A percentile compares a stretch with the other conserved stretches of the same genome.
These are phyloP conservation scores for Microcebus lehilahytsara DNA, from an alignment of 2,113 vertebrate species.

Conservation along the genomic window DNA sequence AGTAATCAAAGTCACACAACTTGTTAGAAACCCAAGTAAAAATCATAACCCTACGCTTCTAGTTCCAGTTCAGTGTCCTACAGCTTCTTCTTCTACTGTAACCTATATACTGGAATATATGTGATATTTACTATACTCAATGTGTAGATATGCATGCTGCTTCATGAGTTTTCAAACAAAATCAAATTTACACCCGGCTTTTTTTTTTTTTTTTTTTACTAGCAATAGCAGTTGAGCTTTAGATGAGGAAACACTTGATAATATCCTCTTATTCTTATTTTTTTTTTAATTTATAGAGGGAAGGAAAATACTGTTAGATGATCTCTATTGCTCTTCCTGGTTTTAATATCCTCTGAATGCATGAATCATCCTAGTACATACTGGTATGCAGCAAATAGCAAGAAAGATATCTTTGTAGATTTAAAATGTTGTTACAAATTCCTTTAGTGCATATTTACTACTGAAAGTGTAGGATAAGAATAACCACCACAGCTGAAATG, in stretches of 20 bases:
- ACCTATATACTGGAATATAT: not conserved
- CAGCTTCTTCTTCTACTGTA: not conserved
- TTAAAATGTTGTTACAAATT: conserved; percentile 33
- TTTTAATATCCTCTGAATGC: conserved; percentile 8
- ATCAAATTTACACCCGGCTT: not conserved
- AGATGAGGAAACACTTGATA: not conserved
- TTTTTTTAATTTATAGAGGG: not conserved
- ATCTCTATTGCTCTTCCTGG: not conserved
- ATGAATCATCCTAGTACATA: not conserved
- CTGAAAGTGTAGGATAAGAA: not conserved
- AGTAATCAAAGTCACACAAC: not conserved
- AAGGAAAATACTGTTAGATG: not conserved
- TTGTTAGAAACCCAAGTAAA: conserved; percentile 16
- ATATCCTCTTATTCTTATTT: not conserved
- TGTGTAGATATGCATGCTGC: not conserved
- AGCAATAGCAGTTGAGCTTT: not conserved
- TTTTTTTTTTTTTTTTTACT: not conserved
- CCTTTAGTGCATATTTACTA: not conserved
- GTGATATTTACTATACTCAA: not conserved
- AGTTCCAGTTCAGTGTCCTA: not conserved
- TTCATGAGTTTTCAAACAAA: not conserved
- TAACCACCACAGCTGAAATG: not conserved
- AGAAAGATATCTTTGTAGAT: conserved; percentile 11
- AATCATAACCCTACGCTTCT: not conserved
- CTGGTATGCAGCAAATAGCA: not conserved